Base-by-base conservation (phyloP, 1,140 invertebrate species). In the Theocolax elegans region DNA sequence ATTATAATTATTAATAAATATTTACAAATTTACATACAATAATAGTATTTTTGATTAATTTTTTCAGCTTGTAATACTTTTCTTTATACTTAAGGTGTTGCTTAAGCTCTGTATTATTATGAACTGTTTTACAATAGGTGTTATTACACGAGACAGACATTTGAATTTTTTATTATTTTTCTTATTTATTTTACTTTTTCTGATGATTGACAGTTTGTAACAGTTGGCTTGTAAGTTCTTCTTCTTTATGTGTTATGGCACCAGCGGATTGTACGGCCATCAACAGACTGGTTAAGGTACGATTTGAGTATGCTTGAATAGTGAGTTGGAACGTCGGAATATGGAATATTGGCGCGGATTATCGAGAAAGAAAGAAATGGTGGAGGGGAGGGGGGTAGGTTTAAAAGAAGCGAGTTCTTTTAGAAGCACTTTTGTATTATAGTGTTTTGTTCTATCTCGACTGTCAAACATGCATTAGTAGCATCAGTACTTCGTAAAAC, bases 41-140 rank as follows among this genome's bases (percentile, higher is more conserved):
- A 27, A 89, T 87, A 15, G 84, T 83, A 65, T 87, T 79, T 72
- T 88, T 89, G 1, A 89, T 82, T 21, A 86, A 81, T 62, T 81
- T 81, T 74, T 88, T 88, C 19, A 89, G 75, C 76, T 83, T 84
- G 71, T 79, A 80, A 69, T 87, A 88, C 73, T 89, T 89, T 53
- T 85, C 87, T 74, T 88, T 88, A 56, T 88, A 89, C 68, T 87
- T 88, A 4, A 85, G 27, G 73, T 87, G 84, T 54, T 83, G 79
- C 44, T 83, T 79, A 1, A 79, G 23, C 62, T 84, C 81, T 23
- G 66, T 65, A 73, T 80, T 83, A 64, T 83, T 81, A 13, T 81
- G 76, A 65, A 80, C 80, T 71, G 81, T 77, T 15, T 72, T 80
- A 21, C 81, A 84, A 76, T 84, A 83, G 1, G 62, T 71, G 53